Base-by-base conservation (phyloP, 1,140 invertebrate genomes). In the Drosophila murphyi region DNA sequence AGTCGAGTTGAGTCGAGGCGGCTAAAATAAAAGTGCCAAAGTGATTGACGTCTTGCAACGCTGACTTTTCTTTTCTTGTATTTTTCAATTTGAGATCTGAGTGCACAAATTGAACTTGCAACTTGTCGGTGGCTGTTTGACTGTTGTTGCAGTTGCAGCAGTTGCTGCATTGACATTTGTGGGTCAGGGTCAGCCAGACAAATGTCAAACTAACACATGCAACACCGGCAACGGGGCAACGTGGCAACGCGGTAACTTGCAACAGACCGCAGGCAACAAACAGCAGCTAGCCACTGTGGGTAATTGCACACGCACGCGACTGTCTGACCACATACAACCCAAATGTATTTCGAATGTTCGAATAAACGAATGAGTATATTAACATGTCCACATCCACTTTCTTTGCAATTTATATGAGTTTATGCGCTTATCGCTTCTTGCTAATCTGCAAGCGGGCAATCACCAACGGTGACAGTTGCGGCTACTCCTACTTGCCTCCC, bases 261-360 rank as follows among this genome's bases (percentile, higher is more conserved):
- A n/a, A 31, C 41, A 20, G 1, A 20, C 20, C 31, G 39, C 20
- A 20, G 41, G 31, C 28, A 35, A 28, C 5, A n/a, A 28, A 50
- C 48, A 28, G 20, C 59, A 8, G 32, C 2, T 29, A 5, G 45
- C 41, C 8, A 35, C 56, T 28, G 8, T 12, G 20, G 41, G 72
- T 86, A 86, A 87, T 86, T 86, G 82, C 82, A 72, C 77, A 86
- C 82, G 82, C 82, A 86, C 82, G 82, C 82, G 82, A 86, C 75
- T 64, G 72, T 48, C 29, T 4, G 20, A 48, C 28, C 28, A 48
- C 28, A 48, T 48, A 29, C 7, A 4, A 8, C 3, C 2, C 37
- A 39, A 3, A 39, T 39, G 37, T 39, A 39, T 39, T 39, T 7
- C 37, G 37, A 39, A 43, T 43, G n/a, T 43, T 43, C 39, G 39